These are phyloP conservation scores for Plagiodera versicolora DNA, from an alignment of 2,888 invertebrate genomes.

Conservation along the genomic window DNA sequence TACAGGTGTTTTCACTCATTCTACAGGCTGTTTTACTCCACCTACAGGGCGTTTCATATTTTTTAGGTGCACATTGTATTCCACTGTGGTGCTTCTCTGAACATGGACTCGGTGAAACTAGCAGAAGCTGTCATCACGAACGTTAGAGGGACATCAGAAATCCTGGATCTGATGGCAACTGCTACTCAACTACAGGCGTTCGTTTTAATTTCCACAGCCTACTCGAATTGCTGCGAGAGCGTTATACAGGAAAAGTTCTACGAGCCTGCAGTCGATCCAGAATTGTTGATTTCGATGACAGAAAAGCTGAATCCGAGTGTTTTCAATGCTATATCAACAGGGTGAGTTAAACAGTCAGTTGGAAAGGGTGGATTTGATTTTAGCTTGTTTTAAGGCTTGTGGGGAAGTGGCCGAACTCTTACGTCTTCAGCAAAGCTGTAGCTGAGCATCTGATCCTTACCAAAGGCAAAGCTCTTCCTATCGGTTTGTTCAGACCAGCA, in stretches of 20 bases:
- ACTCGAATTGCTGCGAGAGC: constrained; percentile 45
- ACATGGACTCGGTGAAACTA: constrained; percentile 38
- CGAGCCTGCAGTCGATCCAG: constrained; percentile 50
- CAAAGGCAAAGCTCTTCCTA: constrained; percentile 60
- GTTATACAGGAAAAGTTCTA: constrained; percentile 55
- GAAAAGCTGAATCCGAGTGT: constrained; percentile 34
- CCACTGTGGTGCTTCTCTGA: constrained; percentile 43
- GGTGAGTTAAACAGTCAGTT: constrained; percentile 24
- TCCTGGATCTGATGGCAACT: constrained; percentile 34
- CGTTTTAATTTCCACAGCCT: constrained; percentile 51
- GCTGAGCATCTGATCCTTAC: constrained; percentile 62
- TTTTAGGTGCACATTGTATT: constrained; percentile 41
- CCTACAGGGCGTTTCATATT: too few relatives aligned
- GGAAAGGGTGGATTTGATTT: background rate
- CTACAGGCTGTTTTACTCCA: too few relatives aligned
- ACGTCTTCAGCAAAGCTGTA: constrained; percentile 68
- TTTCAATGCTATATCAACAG: constrained; percentile 30
- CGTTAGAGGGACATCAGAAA: constrained; percentile 38
- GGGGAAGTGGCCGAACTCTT: constrained; percentile 64
- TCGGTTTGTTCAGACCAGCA: constrained; percentile 66
- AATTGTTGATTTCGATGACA: constrained; percentile 49
- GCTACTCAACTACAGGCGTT: constrained; percentile 40
- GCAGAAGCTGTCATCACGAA: constrained; percentile 39
- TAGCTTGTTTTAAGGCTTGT: constrained; percentile 42
- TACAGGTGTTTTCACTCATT: too few relatives aligned